Base-by-base conservation (phyloP, 30 jellyfish, hydroid and myxozoan genomes). In the Aurelia aurita complex sp. Pacific region DNA sequence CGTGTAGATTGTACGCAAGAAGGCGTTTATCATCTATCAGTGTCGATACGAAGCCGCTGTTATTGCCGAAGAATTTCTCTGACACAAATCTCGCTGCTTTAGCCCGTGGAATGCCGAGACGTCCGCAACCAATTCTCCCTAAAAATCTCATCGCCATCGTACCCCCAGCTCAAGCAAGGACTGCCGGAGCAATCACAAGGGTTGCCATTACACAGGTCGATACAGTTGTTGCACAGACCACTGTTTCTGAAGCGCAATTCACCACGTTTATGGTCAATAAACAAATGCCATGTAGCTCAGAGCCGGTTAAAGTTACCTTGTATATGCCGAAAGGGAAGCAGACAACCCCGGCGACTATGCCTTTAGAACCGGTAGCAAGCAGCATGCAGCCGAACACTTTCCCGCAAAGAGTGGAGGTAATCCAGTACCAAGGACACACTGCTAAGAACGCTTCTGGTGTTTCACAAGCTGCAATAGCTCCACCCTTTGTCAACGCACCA, bases 91-190 rank as follows among this genome's bases (percentile, higher is more conserved):
- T 89, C 5, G 67, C 74, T 33, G 85, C 90, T 12, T 42, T 89
- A 40, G 85, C 85, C 74, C 65, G 77, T 32, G 83, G 80, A 2
- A 11, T 86, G 61, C 69, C 79, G 15, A 57, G 88, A 32, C 83
- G 89, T 13, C 91, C 86, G 14, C 97, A 76, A 67, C 93, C 87
- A 2, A 89, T 89, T 18, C 88, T 89, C 33, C 97, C 97, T 5
- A 89, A 89, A 62, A 81, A 57, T 80, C 85, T 76, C 18, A 73
- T 89, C 12, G 90, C 94, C 13, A 74, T 81, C 9, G 90, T 85
- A 65, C 97, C 97, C 17, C 83, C 89, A 4, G 63, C 82, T 0
- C 87, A 70, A 60, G 57, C 83, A 14, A 87, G 81, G 43, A 40
- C 64, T 10, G 57, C 73, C 2, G 51, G 72, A 29, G 81, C 77